phyloP scores from a whole-genome alignment of 64 coral and sea anemone genomes.

The Stylophora pistillata region DNA sequence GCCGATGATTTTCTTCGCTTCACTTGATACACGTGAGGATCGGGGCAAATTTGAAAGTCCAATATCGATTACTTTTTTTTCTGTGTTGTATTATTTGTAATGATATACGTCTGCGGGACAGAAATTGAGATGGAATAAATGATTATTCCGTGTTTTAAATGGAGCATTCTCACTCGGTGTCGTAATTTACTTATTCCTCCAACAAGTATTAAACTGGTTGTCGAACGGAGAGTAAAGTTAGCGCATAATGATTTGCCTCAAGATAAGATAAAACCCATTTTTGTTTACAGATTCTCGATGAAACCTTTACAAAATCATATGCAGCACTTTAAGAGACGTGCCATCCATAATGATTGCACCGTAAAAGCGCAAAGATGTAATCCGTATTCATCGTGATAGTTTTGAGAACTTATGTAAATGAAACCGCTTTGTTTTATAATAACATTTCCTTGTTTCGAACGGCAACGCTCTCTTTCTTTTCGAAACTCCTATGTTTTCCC shows the following conservation, averaged over 20 bases:
- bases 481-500: slow-evolving; percentile 7
- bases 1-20: slow-evolving; percentile 47
- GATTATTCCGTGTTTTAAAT: slow-evolving; percentile 3
- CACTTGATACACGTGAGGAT: slow-evolving; percentile 32
- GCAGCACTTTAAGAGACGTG: neutral
- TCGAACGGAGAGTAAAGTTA: neutral
- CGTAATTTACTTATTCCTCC: slow-evolving; percentile 31
- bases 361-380: neutral
- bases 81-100: neutral
- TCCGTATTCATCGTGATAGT: neutral
- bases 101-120: neutral
- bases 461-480: neutral
- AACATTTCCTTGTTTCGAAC: slow-evolving; percentile 38
- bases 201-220: slow-evolving; percentile 39
- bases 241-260: neutral
- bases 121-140: neutral
- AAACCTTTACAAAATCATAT: neutral
- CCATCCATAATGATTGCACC: neutral
- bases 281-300: neutral
- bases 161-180: slow-evolving; percentile 14
- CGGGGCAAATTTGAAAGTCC: neutral
- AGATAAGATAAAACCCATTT: neutral
- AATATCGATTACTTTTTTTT: slow-evolving; percentile 23
- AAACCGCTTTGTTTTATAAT: slow-evolving; percentile 12
- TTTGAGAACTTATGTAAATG: slow-evolving; percentile 39